Evolutionary conservation across 2,888 invertebrate species (phyloP).

Genomic region (Pristionchus exspectatus): DNA sequence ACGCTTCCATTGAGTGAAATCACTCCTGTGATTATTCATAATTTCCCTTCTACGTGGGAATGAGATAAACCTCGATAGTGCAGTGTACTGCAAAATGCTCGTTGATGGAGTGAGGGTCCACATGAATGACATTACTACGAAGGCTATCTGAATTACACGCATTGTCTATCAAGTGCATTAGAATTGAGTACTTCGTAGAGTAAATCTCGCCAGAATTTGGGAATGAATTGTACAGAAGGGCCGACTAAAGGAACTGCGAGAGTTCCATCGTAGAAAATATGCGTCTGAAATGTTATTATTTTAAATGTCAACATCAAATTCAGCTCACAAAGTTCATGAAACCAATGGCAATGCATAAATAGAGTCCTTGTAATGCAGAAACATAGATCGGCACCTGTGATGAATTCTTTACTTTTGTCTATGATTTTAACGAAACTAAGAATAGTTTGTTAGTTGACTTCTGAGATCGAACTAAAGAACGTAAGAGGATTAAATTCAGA

Average conservation of each 20-base stretch:
- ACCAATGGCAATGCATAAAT: not conserved
- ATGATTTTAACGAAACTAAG: not conserved
- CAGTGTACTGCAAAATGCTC: not conserved
- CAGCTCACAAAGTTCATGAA: not conserved
- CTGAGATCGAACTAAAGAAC: not conserved
- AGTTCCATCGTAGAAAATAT: conserved; percentile 11
- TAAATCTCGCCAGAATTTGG: not conserved
- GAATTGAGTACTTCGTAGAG: not conserved
- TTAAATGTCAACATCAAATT: not conserved
- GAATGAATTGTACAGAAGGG: not conserved
- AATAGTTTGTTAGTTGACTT: not conserved
- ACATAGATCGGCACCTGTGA: not conserved
- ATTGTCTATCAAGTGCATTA: not conserved
- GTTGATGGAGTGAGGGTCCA: conserved; percentile 6
- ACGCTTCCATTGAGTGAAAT: not conserved
- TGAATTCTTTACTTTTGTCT: not conserved
- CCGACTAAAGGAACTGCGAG: conserved; percentile 15
- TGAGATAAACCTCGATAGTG: not conserved
- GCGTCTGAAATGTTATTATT: not conserved
- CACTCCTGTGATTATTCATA: not conserved
- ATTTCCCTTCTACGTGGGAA: not conserved
- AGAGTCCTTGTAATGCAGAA: conserved; percentile 1
- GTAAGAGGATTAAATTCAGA: not conserved
- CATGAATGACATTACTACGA: conserved; percentile 29
- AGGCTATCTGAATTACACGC: not conserved